phyloP scores from a whole-genome alignment of 1,140 invertebrate species.

The Ostrea edulis region DNA sequence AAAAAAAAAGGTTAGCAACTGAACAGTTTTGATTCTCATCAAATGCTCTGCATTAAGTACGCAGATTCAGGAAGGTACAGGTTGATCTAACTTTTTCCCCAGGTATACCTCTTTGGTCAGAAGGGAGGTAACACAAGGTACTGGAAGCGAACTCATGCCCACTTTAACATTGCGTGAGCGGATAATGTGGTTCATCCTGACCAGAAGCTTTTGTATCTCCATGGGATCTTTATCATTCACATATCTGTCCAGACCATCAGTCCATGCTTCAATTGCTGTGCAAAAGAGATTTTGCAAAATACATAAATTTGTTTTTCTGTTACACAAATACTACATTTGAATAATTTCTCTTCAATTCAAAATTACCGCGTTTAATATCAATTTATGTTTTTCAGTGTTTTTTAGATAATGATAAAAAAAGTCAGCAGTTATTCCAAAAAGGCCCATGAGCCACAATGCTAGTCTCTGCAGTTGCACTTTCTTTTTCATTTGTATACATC shows the following conservation, averaged over 20 bases:
- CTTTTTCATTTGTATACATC: no score
- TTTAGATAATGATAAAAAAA: no score
- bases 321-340: no score
- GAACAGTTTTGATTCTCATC: neutral
- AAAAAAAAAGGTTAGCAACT: no score
- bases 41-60: neutral
- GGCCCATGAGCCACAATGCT: no score
- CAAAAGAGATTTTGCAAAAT: neutral
- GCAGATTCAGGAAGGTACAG: no score
- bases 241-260: neutral
- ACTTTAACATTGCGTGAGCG: neutral
- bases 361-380: no score
- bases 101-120: neutral
- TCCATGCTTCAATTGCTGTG: neutral
- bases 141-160: neutral
- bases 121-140: slow-evolving; percentile 13
- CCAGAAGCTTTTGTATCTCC: neutral
- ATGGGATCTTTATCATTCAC: neutral
- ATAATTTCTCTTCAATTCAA: no score
- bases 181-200: neutral
- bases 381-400: no score
- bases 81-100: neutral
- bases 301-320: neutral
- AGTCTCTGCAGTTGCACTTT: no score
- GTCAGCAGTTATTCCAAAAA: no score